phyloP scores from a whole-genome alignment of 2,797 vertebrate species.

The Catharus ustulatus region DNA sequence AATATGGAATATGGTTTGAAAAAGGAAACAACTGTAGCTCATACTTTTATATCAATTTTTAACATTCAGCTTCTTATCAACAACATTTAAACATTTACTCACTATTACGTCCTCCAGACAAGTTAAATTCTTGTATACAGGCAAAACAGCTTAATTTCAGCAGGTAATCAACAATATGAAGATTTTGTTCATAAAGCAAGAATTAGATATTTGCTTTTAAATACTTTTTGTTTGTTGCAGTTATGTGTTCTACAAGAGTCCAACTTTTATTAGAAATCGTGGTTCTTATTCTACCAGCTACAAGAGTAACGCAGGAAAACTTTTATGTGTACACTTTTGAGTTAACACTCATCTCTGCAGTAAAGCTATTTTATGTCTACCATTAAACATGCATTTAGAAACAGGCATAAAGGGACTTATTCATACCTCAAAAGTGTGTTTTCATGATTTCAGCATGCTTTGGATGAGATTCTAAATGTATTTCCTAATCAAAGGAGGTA shows the following conservation, averaged over 20 bases:
- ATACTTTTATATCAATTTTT: not conserved
- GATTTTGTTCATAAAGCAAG: not conserved
- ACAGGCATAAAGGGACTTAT: slow-evolving; percentile 29
- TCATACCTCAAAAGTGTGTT: slow-evolving; percentile 45
- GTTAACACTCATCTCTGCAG: not conserved
- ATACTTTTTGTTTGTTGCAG: not conserved
- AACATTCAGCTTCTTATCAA: not conserved
- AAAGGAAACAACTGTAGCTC: not conserved
- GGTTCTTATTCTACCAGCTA: not conserved
- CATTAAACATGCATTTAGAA: slow-evolving; percentile 49
- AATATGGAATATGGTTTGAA: not conserved
- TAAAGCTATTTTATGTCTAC: slow-evolving; percentile 30
- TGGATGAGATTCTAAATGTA: slow-evolving; percentile 20
- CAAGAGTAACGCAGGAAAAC: not conserved
- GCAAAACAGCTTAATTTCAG: not conserved
- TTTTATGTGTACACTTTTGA: not conserved
- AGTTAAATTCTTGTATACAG: not conserved
- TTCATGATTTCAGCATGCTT: not conserved
- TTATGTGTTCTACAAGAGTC: not conserved
- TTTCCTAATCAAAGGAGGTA: slow-evolving; percentile 35
- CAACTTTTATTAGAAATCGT: not conserved
- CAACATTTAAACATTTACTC: not conserved
- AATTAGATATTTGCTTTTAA: not conserved
- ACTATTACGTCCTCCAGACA: not conserved
- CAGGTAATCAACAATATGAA: not conserved